phyloP scores from a whole-genome alignment of 2,888 invertebrate species.

The Crocallis elinguaria region DNA sequence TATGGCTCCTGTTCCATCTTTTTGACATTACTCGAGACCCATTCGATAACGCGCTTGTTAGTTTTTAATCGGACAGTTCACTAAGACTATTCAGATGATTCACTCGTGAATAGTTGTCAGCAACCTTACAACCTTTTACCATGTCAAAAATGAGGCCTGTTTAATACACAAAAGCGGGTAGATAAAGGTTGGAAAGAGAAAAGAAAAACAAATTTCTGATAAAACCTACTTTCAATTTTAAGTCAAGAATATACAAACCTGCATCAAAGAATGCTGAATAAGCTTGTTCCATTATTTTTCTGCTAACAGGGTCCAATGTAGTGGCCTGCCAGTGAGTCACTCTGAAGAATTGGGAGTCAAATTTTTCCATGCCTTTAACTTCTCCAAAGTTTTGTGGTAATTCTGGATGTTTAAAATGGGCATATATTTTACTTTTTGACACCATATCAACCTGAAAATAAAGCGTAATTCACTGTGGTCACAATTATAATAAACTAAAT shows the following conservation, averaged over 20 bases:
- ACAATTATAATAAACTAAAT: neutral
- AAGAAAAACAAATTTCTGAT: too few species aligned
- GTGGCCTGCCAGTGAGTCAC: slow-evolving; percentile 86
- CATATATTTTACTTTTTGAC: slow-evolving; percentile 77
- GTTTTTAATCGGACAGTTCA: too few species aligned
- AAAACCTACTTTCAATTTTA: too few species aligned
- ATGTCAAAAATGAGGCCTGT: too few species aligned
- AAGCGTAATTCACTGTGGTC: neutral
- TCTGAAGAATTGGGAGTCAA: slow-evolving; percentile 88
- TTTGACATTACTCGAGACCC: too few species aligned
- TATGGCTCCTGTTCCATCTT: too few species aligned
- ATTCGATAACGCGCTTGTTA: too few species aligned
- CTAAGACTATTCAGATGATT: too few species aligned
- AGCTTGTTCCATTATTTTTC: slow-evolving; percentile 88
- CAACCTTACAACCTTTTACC: too few species aligned
- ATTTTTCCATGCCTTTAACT: slow-evolving; percentile 84
- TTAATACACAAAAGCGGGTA: too few species aligned
- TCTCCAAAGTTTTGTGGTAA: slow-evolving; percentile 87
- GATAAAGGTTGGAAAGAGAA: too few species aligned
- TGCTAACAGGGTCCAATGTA: slow-evolving; percentile 87
- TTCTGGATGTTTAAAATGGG: slow-evolving; percentile 83
- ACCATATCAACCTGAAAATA: slow-evolving; percentile 88
- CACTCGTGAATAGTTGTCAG: too few species aligned
- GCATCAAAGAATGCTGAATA: slow-evolving; percentile 89
- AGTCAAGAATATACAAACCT: slow-evolving; percentile 55